These are phyloP conservation scores for Andrena praecox DNA, from an alignment of 2,888 invertebrate genomes.

Conservation along the genomic window DNA sequence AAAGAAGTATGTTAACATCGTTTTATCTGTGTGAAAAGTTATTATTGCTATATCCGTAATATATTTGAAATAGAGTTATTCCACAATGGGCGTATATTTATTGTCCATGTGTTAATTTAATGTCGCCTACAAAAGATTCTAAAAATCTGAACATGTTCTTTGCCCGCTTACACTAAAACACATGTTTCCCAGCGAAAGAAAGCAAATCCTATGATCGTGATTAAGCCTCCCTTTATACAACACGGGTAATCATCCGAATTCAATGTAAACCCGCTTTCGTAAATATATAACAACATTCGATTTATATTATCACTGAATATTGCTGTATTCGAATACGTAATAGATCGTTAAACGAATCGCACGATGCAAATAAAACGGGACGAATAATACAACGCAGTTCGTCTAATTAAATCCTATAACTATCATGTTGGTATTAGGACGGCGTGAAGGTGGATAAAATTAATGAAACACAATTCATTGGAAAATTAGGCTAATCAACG, in stretches of 20 bases:
- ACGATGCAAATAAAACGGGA: slow-evolving; percentile 15
- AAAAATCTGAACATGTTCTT: slow-evolving; percentile 27
- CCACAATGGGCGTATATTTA: slow-evolving; percentile 70
- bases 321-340: slow-evolving; percentile 17
- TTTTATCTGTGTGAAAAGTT: slow-evolving; percentile 50
- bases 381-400: slow-evolving; percentile 30
- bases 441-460: slow-evolving; percentile 64
- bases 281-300: slow-evolving; percentile 23
- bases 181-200: neutral
- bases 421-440: slow-evolving; percentile 63
- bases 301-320: slow-evolving; percentile 20
- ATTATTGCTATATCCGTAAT: slow-evolving; percentile 48
- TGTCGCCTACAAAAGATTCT: slow-evolving; percentile 30
- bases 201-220: neutral
- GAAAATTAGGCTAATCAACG: slow-evolving; percentile 3
- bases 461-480: slow-evolving; percentile 24
- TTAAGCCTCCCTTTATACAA: neutral
- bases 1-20: slow-evolving; percentile 65
- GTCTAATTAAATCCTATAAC: slow-evolving; percentile 49
- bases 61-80: slow-evolving; percentile 47
- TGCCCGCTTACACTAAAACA: slow-evolving; percentile 8
- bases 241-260: neutral
- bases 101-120: slow-evolving; percentile 72
- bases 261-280: neutral
- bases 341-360: neutral